These are phyloP conservation scores for Menura novaehollandiae DNA, from an alignment of 2,113 vertebrate species.

Conservation along the genomic window DNA sequence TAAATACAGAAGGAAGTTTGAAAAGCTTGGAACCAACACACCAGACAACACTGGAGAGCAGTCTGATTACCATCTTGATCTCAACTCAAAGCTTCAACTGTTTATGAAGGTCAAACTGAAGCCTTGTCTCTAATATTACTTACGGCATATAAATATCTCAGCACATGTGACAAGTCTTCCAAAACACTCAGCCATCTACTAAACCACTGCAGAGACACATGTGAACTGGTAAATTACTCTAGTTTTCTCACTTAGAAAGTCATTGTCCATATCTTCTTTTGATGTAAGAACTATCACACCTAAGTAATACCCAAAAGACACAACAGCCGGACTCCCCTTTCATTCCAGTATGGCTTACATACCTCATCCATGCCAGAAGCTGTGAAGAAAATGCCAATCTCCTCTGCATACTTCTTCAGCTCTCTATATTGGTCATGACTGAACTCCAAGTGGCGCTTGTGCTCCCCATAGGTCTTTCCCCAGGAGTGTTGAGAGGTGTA, in stretches of 20 bases:
- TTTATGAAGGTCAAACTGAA: neutral
- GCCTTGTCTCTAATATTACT: neutral
- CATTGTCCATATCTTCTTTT: neutral
- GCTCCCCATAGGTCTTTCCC: constrained; percentile 91
- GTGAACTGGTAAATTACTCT: neutral
- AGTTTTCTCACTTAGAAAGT: neutral
- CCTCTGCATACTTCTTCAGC: constrained; percentile 84
- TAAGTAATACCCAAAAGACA: neutral
- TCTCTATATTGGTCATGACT: constrained; percentile 90
- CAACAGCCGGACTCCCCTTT: neutral
- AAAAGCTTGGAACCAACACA: neutral
- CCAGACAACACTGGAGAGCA: rapidly evolving
- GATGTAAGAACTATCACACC: neutral
- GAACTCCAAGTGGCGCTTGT: constrained; percentile 94
- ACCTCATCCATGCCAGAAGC: constrained; percentile 99
- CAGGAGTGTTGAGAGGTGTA: constrained; percentile 90
- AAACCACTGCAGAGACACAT: neutral
- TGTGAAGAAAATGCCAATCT: constrained; percentile 93
- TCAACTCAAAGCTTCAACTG: neutral
- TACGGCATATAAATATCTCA: neutral
- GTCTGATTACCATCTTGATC: neutral
- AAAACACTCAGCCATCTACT: neutral
- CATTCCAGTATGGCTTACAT: neutral
- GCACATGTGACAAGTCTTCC: neutral
- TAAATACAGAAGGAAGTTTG: neutral